These are phyloP conservation scores for Agrypnus murinus DNA, from an alignment of 2,888 invertebrate genomes.

Conservation along the genomic window DNA sequence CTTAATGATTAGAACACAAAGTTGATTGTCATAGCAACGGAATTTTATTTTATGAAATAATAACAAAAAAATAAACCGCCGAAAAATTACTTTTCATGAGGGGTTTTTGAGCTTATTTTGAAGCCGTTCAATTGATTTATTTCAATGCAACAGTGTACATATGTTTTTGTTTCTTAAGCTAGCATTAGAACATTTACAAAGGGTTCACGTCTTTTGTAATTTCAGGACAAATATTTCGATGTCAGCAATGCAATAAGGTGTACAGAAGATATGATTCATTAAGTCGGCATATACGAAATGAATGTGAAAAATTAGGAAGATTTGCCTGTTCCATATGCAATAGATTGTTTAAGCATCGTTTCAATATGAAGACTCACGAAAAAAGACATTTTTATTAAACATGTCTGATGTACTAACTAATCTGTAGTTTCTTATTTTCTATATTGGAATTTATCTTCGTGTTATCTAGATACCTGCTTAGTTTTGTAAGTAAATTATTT, in stretches of 20 bases:
- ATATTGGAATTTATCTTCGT: too few relatives aligned
- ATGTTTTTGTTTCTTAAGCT: not conserved
- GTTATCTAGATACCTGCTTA: too few relatives aligned
- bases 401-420: too few relatives aligned
- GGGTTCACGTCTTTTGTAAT: too few relatives aligned
- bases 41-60: not conserved
- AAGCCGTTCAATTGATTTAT: not conserved
- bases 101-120: not conserved
- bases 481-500: too few relatives aligned
- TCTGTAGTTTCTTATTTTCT: too few relatives aligned
- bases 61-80: not conserved
- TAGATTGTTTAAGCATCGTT: constrained; percentile 70
- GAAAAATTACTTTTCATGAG: not conserved
- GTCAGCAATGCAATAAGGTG: constrained; percentile 66
- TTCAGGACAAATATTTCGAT: constrained; percentile 49
- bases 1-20: too few relatives aligned
- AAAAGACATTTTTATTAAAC: constrained; percentile 1
- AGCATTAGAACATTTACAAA: too few relatives aligned
- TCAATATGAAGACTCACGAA: constrained; percentile 67
- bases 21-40: too few relatives aligned
- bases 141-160: not conserved
- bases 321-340: constrained; percentile 68
- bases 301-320: constrained; percentile 69
- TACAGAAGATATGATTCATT: constrained; percentile 70
- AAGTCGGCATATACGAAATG: constrained; percentile 70